Evolutionary conservation across 2,888 invertebrate genomes (phyloP), one percentile per base, ranked within the genome.

Genomic region (Pristionchus fissidentatus): DNA sequence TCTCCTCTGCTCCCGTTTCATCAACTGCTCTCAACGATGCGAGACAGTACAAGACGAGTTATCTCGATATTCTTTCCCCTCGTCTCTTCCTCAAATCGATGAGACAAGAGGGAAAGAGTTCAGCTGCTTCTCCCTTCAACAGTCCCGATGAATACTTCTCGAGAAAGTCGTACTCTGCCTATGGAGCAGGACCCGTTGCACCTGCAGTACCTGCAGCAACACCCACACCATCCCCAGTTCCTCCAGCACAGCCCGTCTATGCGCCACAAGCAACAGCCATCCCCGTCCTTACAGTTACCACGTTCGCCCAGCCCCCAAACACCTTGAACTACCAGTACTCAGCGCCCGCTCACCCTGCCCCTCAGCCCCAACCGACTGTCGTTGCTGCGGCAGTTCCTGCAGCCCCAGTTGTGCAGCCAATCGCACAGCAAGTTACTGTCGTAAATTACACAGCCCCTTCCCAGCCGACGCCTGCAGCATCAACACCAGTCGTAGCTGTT

Each of bases 61-160:
- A 62, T 62, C 62, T 62, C 15, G 62, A 62, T 35, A 62, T 62
- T n/a, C 32, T 62, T 35, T 62, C 62, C 4, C 73, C 41, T 43
- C 41, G 43, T 26, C 73, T 41, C 73, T 73, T 73, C 73, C 73
- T 73, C 73, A 73, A 73, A 8, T 62, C 62, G 10, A 13, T 62
- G 7, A 10, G 35, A 62, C 7, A 32, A 1, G 10, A 10, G 1
- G 57, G 57, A n/a, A 57, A 57, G n/a, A 35, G 62, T 29, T 15
- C 73, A 2, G 41, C 73, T 10, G 41, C 41, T n/a, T 73, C 73
- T n/a, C 73, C 41, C 3, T 43, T 41, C 73, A n/a, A 73, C 26
- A 43, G 73, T 26, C 43, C 73, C n/a, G 62, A 32, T 3, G 62
- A 62, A 3, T 62, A 62, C 35, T 62, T 62, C 22, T 32, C 62